These are phyloP conservation scores for Amorpha juglandis DNA, from an alignment of 2,888 invertebrate species.

Conservation along the genomic window DNA sequence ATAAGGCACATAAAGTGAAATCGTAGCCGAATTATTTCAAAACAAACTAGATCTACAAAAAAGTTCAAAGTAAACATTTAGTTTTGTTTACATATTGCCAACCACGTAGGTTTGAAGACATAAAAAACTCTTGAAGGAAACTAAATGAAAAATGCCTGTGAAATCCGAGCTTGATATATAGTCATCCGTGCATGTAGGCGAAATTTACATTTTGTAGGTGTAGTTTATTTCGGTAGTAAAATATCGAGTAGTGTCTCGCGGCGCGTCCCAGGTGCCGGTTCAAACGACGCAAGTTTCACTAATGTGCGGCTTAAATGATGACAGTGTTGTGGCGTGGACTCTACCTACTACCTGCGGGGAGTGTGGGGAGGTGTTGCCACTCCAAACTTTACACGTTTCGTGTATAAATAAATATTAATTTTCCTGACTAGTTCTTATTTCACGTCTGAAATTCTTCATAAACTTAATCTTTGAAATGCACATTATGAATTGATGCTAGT, in stretches of 20 bases:
- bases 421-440: neutral
- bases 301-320: constrained; percentile 82
- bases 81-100: neutral
- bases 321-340: constrained; percentile 65
- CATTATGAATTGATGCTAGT: neutral
- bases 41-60: too few relatives aligned
- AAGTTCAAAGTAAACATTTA: too few relatives aligned
- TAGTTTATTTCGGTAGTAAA: constrained; percentile 68
- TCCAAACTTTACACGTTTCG: constrained; percentile 17
- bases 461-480: neutral
- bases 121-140: neutral
- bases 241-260: constrained; percentile 71
- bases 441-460: neutral
- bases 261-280: constrained; percentile 69
- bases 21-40: too few relatives aligned
- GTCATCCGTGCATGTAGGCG: constrained; percentile 42
- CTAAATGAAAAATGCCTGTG: constrained; percentile 43
- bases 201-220: constrained; percentile 68
- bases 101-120: neutral
- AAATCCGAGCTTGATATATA: constrained; percentile 54
- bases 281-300: constrained; percentile 79
- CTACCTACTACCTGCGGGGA: constrained; percentile 40
- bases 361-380: constrained; percentile 8
- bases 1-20: too few relatives aligned
- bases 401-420: constrained; percentile 27